Evolutionary conservation across 1,140 invertebrate species (phyloP).

Genomic region (Drosophila athabasca): DNA sequence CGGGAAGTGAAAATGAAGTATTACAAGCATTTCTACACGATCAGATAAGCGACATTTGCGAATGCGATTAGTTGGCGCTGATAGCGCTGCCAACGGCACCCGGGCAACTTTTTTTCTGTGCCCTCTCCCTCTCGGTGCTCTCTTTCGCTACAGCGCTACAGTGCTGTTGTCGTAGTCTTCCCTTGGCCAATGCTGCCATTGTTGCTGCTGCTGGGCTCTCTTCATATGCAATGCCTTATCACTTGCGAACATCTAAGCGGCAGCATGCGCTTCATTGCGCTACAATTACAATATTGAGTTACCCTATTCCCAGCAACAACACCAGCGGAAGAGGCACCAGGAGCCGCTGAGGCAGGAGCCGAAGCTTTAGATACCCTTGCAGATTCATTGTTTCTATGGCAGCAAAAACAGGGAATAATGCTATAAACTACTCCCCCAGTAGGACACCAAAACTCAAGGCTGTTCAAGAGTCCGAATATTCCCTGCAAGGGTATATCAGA

Average conservation of each 20-base stretch:
- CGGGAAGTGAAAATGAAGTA: constrained; percentile 82
- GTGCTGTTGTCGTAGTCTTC: constrained; percentile 33
- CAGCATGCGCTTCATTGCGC: constrained; percentile 82
- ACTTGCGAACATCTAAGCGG: constrained; percentile 82
- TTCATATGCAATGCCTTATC: constrained; percentile 82
- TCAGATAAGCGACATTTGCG: constrained; percentile 83
- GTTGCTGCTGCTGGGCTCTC: constrained; percentile 57
- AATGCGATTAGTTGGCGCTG: constrained; percentile 81
- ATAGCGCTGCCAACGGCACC: constrained; percentile 63
- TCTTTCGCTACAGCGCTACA: not conserved
- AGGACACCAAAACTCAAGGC: too few relatives aligned
- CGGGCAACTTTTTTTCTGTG: constrained; percentile 47
- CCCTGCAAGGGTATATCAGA: too few relatives aligned
- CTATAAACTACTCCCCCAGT: too few relatives aligned
- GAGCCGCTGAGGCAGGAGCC: constrained; percentile 8
- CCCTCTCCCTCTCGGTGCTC: constrained; percentile 16
- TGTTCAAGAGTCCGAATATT: too few relatives aligned
- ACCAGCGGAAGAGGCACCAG: constrained; percentile 31
- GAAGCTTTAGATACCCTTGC: too few relatives aligned
- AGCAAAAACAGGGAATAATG: too few relatives aligned
- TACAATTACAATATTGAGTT: constrained; percentile 84
- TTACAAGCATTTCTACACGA: constrained; percentile 83
- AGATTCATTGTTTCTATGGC: too few relatives aligned
- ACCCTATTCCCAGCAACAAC: constrained; percentile 67
- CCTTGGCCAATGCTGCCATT: constrained; percentile 59